phyloP scores from a whole-genome alignment of 1,140 invertebrate species.

The Penaeus vannamei region DNA sequence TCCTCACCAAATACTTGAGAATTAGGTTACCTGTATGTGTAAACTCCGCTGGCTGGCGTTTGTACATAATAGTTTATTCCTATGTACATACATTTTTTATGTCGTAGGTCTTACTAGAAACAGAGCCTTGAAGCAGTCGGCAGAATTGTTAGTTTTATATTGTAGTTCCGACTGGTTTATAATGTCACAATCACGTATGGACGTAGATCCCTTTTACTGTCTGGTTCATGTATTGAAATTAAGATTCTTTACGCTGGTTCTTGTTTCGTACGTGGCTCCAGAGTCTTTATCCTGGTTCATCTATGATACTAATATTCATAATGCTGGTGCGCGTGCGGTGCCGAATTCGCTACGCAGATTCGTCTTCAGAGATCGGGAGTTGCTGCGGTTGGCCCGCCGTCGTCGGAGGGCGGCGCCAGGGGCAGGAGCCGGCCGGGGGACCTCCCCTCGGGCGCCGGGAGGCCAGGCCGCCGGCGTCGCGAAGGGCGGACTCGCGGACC shows the following conservation, averaged over 20 bases:
- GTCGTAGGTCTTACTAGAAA: constrained; percentile 54
- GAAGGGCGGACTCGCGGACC: too few species aligned
- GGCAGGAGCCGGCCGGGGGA: too few species aligned
- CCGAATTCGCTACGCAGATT: too few species aligned
- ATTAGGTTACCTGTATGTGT: constrained; percentile 7
- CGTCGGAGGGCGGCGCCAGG: too few species aligned
- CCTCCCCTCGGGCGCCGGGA: too few species aligned
- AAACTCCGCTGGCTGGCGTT: constrained; percentile 53
- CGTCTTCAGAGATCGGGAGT: too few species aligned
- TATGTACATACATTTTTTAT: constrained; percentile 64
- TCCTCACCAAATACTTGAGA: not conserved
- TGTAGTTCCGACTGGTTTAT: constrained; percentile 56
- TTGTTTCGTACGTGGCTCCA: not conserved
- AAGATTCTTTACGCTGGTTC: constrained; percentile 43
- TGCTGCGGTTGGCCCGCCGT: too few species aligned
- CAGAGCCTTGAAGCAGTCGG: constrained; percentile 60
- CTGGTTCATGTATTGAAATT: constrained; percentile 32
- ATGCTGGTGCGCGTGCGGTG: too few species aligned
- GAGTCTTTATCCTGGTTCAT: constrained; percentile 4
- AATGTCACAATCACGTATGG: constrained; percentile 50
- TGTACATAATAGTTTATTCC: constrained; percentile 62
- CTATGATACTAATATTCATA: constrained; percentile 22
- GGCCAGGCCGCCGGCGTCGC: too few species aligned
- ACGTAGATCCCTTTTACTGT: constrained; percentile 46
- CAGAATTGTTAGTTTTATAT: constrained; percentile 58